Evolutionary conservation across 1,140 invertebrate genomes (phyloP).

Genomic region (Psilanteris sp.): DNA sequence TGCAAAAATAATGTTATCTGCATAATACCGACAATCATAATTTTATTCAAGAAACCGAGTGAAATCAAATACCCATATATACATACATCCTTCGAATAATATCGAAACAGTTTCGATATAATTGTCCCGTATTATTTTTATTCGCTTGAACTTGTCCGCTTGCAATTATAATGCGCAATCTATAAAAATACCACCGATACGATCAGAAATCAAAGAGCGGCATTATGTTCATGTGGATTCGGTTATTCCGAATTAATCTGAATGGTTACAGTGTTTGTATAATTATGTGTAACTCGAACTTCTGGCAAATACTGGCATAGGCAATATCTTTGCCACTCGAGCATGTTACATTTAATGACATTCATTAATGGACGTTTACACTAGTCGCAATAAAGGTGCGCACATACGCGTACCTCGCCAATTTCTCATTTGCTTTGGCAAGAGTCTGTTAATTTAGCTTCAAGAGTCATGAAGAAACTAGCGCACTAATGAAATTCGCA

Average conservation of each 20-base stretch:
- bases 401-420: conserved; percentile 60
- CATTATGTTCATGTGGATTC: conserved; percentile 22
- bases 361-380: conserved; percentile 78
- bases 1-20: no score
- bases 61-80: no score
- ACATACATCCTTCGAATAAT: no score
- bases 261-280: conserved; percentile 57
- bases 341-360: conserved; percentile 77
- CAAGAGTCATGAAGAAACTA: conserved; percentile 64
- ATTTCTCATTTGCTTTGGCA: conserved; percentile 65
- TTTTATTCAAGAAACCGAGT: no score
- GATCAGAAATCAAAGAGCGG: conserved; percentile 53
- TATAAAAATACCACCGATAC: conserved; percentile 28
- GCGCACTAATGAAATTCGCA: conserved; percentile 65
- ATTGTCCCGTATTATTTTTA: no score
- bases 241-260: conserved; percentile 53
- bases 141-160: no score
- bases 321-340: conserved; percentile 68
- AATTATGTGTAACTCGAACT: conserved; percentile 71
- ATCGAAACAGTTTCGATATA: no score
- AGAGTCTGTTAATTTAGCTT: conserved; percentile 65
- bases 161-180: conserved; percentile 44
- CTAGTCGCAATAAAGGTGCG: conserved; percentile 74
- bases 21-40: no score
- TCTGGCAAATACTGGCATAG: conserved; percentile 66